phyloP scores from a whole-genome alignment of 1,140 invertebrate genomes.

The Dreissena polymorpha region DNA sequence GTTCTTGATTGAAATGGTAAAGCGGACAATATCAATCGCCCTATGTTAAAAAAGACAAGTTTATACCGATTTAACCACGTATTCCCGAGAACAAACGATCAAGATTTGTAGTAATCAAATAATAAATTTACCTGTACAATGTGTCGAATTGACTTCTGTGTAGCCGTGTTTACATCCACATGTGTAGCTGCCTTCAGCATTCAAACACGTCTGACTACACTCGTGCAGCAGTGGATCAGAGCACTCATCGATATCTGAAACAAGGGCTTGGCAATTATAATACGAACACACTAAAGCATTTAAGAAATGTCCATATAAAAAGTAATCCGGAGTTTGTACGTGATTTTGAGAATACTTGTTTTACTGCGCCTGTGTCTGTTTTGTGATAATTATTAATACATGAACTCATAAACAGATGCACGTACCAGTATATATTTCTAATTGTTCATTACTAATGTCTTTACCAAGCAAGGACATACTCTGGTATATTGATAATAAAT shows the following conservation, averaged over 20 bases:
- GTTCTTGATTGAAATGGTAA: too few relatives aligned
- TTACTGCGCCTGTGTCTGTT: background rate
- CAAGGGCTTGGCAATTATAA: background rate
- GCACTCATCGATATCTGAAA: conserved; percentile 41
- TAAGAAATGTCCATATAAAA: background rate
- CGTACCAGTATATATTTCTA: background rate
- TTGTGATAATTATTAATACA: background rate
- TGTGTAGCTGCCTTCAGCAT: conserved; percentile 8
- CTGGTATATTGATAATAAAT: background rate
- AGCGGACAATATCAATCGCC: too few relatives aligned
- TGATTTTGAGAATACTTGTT: too few relatives aligned
- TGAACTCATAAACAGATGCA: too few relatives aligned
- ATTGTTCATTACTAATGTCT: background rate
- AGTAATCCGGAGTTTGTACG: too few relatives aligned
- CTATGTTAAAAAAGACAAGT: too few relatives aligned
- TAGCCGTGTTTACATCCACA: conserved; percentile 14
- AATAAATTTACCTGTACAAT: conserved; percentile 10
- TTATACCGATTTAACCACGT: too few relatives aligned
- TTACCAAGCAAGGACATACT: background rate
- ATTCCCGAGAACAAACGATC: too few relatives aligned
- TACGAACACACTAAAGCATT: background rate
- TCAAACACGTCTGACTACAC: conserved; percentile 18
- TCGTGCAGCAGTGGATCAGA: background rate
- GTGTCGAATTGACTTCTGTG: background rate
- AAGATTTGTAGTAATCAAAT: too few relatives aligned